phyloP scores from a whole-genome alignment of 2,797 vertebrate genomes.

The Sciurus carolinensis region DNA sequence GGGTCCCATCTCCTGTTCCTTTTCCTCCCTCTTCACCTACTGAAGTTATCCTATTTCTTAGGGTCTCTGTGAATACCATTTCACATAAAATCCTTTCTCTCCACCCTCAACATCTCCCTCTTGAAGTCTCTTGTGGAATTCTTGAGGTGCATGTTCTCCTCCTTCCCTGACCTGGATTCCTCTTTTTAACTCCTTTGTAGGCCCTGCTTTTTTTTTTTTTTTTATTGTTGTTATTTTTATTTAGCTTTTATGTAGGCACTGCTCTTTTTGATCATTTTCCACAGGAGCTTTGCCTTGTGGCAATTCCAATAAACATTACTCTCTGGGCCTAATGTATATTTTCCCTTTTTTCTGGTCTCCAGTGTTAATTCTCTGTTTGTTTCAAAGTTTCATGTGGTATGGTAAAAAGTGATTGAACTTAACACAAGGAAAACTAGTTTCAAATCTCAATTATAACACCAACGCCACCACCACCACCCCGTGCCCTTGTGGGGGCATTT shows the following conservation, averaged over 20 bases:
- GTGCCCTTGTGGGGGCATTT: too few relatives aligned
- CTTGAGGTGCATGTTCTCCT: neutral
- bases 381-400: neutral
- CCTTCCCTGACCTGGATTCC: neutral
- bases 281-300: neutral
- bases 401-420: neutral
- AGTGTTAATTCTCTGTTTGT: neutral
- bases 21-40: neutral
- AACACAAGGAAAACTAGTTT: neutral
- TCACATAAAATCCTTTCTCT: neutral
- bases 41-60: neutral
- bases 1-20: neutral
- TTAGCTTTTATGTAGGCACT: neutral
- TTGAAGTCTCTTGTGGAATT: neutral
- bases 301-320: neutral
- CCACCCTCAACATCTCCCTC: accelerated
- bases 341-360: neutral
- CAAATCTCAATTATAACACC: neutral
- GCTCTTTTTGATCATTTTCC: neutral
- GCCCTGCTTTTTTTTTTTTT: neutral
- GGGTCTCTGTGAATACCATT: neutral
- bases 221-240: too few relatives aligned
- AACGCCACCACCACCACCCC: too few relatives aligned
- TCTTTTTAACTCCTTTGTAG: neutral
- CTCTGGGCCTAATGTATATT: neutral